Base-by-base conservation (phyloP, 2,888 invertebrate genomes). In the Tipula lateralis region DNA sequence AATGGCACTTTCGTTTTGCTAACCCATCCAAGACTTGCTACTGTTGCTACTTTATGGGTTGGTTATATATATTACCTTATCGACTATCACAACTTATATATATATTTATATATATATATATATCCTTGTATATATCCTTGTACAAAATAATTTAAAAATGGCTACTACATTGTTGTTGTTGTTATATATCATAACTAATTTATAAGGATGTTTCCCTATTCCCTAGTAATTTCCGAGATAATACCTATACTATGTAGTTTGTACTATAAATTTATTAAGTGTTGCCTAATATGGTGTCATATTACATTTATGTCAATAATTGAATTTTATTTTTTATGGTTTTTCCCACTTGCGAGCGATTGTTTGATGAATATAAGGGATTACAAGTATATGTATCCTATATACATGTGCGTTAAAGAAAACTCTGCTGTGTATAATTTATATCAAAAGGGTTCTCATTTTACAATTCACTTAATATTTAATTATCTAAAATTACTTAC, bases 241-340 rank as follows among this genome's bases (percentile, higher is more conserved):
- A 66, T 66, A 66, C 66, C 24, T 24, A 4, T 6, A 24, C 9
- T 66, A 66, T 24, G 9, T 66, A 66, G 6, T 66, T 66, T 66
- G n/a, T 66, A 24, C 66, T 19, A 66, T 66, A 66, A 66, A 66
- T 24, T 66, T 66, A 66, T 66, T 66, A 66, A 66, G 66, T 66
- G 66, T 66, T 66, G 66, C 66, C 9, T 66, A 66, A 66, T 24
- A 66, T 24, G 66, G 66, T 24, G 24, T 66, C 66, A 66, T 66
- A 66, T 66, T 66, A 66, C 66, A 66, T 66, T 66, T 66, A 66
- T 66, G 66, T 66, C 66, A 66, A 66, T 66, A 66, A 66, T 66
- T 66, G 66, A 66, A 66, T 66, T 66, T 66, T 66, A 9, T 66
- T 66, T n/a, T 24, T 66, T 44, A 44, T 44, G 44, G 66, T 19